Conservation (phyloP, 2,797 vertebrate genomes). For the Centropyge bicolor region DNA sequence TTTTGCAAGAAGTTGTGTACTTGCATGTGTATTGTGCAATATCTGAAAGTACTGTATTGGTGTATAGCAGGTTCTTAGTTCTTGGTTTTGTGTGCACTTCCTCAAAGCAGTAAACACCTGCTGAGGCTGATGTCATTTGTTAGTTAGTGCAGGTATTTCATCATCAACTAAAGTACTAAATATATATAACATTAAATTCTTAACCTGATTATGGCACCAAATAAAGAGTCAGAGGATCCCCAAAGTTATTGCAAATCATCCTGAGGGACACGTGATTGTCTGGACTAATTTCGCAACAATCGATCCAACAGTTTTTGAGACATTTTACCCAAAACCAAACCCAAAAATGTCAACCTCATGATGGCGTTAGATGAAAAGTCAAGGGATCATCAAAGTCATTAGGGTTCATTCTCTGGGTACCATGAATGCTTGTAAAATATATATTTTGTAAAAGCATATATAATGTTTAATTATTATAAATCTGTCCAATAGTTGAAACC, state of each 20-base stretch:
- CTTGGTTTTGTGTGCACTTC: not conserved
- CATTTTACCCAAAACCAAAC: not conserved
- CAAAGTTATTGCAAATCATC: not conserved
- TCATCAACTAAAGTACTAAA: not conserved
- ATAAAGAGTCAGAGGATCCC: not conserved
- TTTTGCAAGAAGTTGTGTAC: too few relatives aligned
- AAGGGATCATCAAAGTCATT: too few relatives aligned
- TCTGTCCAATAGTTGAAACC: not conserved
- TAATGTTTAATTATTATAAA: not conserved
- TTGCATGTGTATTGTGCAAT: too few relatives aligned
- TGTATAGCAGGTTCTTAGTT: too few relatives aligned
- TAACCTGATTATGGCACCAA: not conserved
- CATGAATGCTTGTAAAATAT: not conserved
- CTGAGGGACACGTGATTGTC: not conserved
- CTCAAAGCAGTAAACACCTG: not conserved
- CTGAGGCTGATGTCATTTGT: not conserved
- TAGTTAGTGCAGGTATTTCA: not conserved
- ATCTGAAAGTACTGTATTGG: too few relatives aligned
- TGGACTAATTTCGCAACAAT: not conserved
- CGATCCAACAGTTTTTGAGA: not conserved
- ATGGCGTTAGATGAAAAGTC: not conserved
- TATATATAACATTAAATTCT: not conserved
- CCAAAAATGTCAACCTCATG: not conserved
- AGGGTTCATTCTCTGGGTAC: not conserved
- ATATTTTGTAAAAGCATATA: too few relatives aligned